These are phyloP conservation scores for Platysternon megacephalum DNA, from an alignment of 2,113 vertebrate species.

Conservation along the genomic window DNA sequence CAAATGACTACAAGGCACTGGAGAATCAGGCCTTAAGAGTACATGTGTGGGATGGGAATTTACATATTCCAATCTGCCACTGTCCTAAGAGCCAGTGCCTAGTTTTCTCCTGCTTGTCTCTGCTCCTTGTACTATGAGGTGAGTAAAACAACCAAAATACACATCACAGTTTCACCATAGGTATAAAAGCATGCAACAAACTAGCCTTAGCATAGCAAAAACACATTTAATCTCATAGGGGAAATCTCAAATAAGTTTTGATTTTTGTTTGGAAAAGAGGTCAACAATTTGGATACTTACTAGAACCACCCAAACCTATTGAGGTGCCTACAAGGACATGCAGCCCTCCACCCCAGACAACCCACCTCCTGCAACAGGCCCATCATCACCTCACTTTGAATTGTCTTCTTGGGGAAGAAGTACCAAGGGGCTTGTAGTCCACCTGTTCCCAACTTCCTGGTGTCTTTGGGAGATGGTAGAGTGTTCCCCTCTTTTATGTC, in stretches of 20 bases:
- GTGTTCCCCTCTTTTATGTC: background rate
- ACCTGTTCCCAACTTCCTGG: background rate
- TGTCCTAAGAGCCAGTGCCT: background rate
- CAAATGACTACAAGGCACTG: background rate
- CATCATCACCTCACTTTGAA: background rate
- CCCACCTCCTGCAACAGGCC: rapidly evolving
- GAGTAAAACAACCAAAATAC: background rate
- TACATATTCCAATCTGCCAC: background rate
- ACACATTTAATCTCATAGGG: background rate
- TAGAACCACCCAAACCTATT: background rate
- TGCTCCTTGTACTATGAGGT: background rate
- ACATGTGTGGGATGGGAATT: background rate
- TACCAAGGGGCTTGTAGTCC: background rate
- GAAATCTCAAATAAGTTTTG: background rate
- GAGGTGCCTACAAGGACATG: rapidly evolving
- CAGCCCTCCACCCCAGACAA: background rate
- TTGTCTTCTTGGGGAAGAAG: background rate
- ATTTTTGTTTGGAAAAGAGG: background rate
- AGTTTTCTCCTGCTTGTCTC: background rate
- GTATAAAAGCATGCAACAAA: background rate
- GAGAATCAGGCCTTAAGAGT: background rate
- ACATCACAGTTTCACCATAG: background rate
- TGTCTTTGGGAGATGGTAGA: rapidly evolving
- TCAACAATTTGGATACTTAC: background rate
- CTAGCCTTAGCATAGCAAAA: background rate